Evolutionary conservation across 2,113 vertebrate species (phyloP), one percentile per base, ranked within the genome.

Genomic region (Gobiocypris rarus): DNA sequence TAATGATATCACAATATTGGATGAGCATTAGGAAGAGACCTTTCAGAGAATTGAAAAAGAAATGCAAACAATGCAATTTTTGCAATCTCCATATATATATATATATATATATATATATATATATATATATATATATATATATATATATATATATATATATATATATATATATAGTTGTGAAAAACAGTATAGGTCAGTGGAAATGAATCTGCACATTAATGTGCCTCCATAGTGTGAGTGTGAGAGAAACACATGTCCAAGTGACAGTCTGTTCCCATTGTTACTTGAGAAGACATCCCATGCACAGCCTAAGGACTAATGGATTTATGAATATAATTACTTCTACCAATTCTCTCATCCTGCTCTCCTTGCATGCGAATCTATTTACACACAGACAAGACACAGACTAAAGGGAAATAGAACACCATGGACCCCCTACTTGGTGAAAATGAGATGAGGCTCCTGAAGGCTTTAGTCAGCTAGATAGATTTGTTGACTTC

Each of bases 381-480:
- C 19, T 24, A 24, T 26, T 61, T 43, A 71, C 38, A n/a, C 69
- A 41, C 38, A 61, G n/a, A 61, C n/a, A 61, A 61, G 58, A 71
- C 69, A 71, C n/a, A 71, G 69, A 8, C 69, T 13, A 71, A 43
- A 45, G 22, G n/a, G 10, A 71, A 71, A 71, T 45, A 24, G 38
- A 59, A 78, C 13, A 78, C 4, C 24, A 6, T 59, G 22, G 31
- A 77, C 74, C 26, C 45, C 28, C 50, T 76, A 7, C 73, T 31
- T 54, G 41, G 15, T 75, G 73, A 52, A 52, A 54, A 52, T 75
- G 48, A 38, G 31, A 38, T 41, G 31, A 77, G 52, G 11, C 75
- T n/a, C 50, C 22, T 38, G 75, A 78, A 78, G 34, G 56, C 56
- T 78, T 78, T 78, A 56, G 52, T 76, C 31, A 38, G 31, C 75